A percentile compares a stretch with the other conserved stretches of the same genome.
These are phyloP conservation scores for Anableps anableps DNA, from an alignment of 2,797 vertebrate species.

Conservation along the genomic window DNA sequence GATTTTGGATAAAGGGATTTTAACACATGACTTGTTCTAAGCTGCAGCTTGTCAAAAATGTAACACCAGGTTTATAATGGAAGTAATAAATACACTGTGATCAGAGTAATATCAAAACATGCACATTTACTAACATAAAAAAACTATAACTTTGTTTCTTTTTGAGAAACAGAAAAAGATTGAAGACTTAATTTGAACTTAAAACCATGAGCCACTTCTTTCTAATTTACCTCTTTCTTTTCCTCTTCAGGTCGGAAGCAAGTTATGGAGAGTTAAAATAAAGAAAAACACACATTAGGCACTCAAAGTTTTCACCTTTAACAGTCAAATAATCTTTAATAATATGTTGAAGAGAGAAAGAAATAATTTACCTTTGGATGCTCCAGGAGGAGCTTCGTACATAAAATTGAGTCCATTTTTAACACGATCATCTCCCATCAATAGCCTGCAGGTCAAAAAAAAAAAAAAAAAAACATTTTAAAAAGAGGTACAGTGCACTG, in stretches of 20 bases:
- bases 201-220: too few relatives aligned
- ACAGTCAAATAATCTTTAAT: background rate
- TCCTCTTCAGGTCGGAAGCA: conserved; percentile 73
- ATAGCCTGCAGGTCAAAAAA: conserved; percentile 80
- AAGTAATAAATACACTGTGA: background rate
- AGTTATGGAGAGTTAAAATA: conserved; percentile 4
- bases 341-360: background rate
- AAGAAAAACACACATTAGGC: conserved; percentile 24
- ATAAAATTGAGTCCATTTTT: conserved; percentile 99
- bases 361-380: conserved; percentile 90
- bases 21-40: background rate
- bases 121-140: background rate
- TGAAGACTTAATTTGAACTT: background rate
- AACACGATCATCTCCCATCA: conserved; percentile 98
- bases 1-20: background rate
- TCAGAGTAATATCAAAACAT: background rate
- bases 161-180: background rate
- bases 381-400: conserved; percentile 98
- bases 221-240: conserved; percentile 79
- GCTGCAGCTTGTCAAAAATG: background rate
- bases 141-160: background rate
- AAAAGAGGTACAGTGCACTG: background rate
- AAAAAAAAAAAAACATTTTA: background rate
- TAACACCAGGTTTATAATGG: background rate
- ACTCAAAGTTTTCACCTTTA: background rate